phyloP scores from a whole-genome alignment of 2,888 invertebrate genomes.

The Aphidoletes aphidimyza region DNA sequence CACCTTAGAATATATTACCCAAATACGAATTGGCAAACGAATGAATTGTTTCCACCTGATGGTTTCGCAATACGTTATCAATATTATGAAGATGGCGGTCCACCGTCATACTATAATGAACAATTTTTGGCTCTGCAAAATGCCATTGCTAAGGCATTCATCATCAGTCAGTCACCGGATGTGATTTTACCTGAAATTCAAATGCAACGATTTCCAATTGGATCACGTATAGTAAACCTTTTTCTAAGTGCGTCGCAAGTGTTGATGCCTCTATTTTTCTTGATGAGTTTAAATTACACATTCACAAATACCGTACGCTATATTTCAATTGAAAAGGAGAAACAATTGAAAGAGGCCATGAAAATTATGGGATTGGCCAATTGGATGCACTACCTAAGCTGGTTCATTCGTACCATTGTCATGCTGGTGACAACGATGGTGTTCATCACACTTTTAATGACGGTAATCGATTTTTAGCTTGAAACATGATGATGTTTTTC shows the following conservation, averaged over 20 bases:
- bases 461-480: slow-evolving; percentile 66
- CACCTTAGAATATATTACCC: slow-evolving; percentile 67
- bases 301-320: slow-evolving; percentile 59
- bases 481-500: slow-evolving; percentile 65
- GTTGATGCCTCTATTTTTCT: slow-evolving; percentile 70
- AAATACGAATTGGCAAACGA: slow-evolving; percentile 74
- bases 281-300: slow-evolving; percentile 73
- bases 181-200: slow-evolving; percentile 58
- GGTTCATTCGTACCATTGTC: slow-evolving; percentile 76
- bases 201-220: slow-evolving; percentile 74
- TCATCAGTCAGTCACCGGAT: not conserved
- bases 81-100: slow-evolving; percentile 67
- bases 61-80: slow-evolving; percentile 68
- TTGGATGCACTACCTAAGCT: slow-evolving; percentile 81
- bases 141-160: slow-evolving; percentile 34
- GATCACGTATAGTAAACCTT: slow-evolving; percentile 61
- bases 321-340: slow-evolving; percentile 59
- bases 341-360: slow-evolving; percentile 74
- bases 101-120: slow-evolving; percentile 60
- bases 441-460: slow-evolving; percentile 71
- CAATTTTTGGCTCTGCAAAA: slow-evolving; percentile 43
- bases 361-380: slow-evolving; percentile 86
- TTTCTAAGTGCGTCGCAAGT: slow-evolving; percentile 67
- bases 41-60: slow-evolving; percentile 74
- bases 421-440: slow-evolving; percentile 72